Evolutionary conservation across 2,797 vertebrate species (phyloP), one percentile per base, ranked within the genome.

Genomic region (Phataginus tricuspis): DNA sequence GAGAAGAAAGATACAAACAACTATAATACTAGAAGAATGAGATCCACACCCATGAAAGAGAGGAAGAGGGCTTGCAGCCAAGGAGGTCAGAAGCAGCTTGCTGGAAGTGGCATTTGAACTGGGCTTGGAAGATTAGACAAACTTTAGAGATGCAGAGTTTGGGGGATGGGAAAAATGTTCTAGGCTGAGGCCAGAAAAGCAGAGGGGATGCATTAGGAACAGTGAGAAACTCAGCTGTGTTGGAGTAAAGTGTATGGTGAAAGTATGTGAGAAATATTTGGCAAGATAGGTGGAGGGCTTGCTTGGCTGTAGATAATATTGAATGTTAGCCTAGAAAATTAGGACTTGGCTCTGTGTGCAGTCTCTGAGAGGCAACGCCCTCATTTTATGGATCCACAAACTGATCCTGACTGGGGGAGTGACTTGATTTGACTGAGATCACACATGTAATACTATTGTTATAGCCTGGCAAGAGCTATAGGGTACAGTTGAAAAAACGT

Each of bases 101-200:
- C 63, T 74, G 92, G 69, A 68, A 78, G 39, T 74, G 31, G n/a
- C 31, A 4, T 96, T 96, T 83, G 64, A 92, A 92, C 31, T 91
- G 39, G 89, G 15, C 57, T 93, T 95, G 49, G 79, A 94, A 89
- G 66, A 66, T 84, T 45, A 88, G 27, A 74, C 27, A 82, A 31
- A 92, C 11, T 94, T 72, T 83, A 75, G 75, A 31, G 1, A 37
- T 53, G 12, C 11, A 37, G n/a, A 72, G 11, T 69, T 71, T 96
- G 51, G 78, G 7, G 25, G 18, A 34, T 94, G 53, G 37, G 42
- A 78, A 49, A 75, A 2, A 7, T 75, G 90, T 87, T 78, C 39
- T 68, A 57, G 66, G 55, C n/a, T 64, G 66, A 91, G 82, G 37
- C 39, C 63, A 94, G 51, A 69, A 84, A 69, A 71, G 16, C 57